Conservation (phyloP, 2,888 invertebrate genomes). For the Belgica antarctica region DNA sequence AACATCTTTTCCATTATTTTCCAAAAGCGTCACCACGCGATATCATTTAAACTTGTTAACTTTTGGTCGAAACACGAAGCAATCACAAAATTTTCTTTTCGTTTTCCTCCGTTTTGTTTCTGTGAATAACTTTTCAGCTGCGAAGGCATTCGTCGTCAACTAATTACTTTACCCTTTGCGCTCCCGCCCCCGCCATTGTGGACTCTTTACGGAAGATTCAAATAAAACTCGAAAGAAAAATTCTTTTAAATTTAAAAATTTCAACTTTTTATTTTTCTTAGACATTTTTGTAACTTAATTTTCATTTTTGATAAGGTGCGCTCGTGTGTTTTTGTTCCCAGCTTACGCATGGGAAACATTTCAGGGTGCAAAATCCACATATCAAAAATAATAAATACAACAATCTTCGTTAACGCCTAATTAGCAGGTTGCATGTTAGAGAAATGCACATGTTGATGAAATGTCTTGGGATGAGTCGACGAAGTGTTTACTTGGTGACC, state of each 20-base stretch:
- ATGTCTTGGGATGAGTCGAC: background rate
- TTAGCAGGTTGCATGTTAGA: background rate
- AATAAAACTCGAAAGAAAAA: background rate
- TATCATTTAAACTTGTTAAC: no score
- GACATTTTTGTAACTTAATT: background rate
- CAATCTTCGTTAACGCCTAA: background rate
- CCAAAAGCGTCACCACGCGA: no score
- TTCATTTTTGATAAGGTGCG: no score
- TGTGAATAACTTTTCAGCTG: no score
- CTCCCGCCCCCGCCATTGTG: background rate
- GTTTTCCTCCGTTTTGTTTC: no score
- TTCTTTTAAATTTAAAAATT: conserved; percentile 8
- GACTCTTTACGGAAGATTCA: no score
- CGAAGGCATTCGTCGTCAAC: no score
- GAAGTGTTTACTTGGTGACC: conserved; percentile 63
- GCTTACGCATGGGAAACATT: background rate
- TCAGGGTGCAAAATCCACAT: background rate
- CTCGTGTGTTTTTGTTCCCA: background rate
- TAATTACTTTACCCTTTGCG: no score
- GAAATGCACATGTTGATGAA: conserved; percentile 3
- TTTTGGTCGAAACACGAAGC: no score
- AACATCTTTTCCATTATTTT: no score
- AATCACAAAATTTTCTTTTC: no score
- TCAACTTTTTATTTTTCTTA: conserved; percentile 17
- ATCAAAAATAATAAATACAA: conserved; percentile 27